A percentile compares a stretch with the other conserved stretches of the same genome.
Evolutionary conservation across 2,888 invertebrate genomes (phyloP).

Genomic region (Trichopria drosophilae): DNA sequence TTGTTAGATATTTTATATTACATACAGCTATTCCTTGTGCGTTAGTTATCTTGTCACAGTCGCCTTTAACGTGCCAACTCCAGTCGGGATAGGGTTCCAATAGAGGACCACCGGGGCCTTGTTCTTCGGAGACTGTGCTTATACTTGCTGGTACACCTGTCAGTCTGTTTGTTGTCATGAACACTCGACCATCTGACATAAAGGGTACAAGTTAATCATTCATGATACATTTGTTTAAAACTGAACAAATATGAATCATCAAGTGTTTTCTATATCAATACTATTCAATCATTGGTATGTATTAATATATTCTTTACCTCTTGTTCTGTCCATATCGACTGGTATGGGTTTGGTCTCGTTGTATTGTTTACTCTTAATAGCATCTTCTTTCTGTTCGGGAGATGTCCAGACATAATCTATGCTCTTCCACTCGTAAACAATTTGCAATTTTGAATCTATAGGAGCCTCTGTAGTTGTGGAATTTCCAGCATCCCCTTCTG

Average conservation of each 20-base stretch:
- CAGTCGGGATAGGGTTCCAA: constrained; percentile 69
- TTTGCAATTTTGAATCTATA: too few species aligned
- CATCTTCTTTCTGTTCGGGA: constrained; percentile 61
- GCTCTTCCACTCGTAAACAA: constrained; percentile 73
- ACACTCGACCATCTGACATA: constrained; percentile 54
- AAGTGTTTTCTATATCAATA: too few species aligned
- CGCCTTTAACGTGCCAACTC: constrained; percentile 63
- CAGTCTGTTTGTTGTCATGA: constrained; percentile 68
- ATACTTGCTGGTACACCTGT: constrained; percentile 71
- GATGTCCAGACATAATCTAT: constrained; percentile 72
- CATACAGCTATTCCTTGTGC: constrained; percentile 74
- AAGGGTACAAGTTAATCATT: too few species aligned
- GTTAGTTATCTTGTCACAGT: constrained; percentile 70
- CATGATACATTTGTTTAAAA: too few species aligned
- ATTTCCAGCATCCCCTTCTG: too few species aligned
- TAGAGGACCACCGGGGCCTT: constrained; percentile 57
- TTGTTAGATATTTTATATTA: too few species aligned
- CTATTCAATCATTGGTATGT: too few species aligned
- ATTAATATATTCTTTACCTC: constrained; percentile 1
- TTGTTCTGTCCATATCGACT: constrained; percentile 35
- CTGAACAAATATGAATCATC: too few species aligned
- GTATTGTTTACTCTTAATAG: constrained; percentile 61
- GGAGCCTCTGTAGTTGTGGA: too few species aligned
- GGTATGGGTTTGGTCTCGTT: constrained; percentile 18
- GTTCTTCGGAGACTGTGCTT: constrained; percentile 61